phyloP scores from a whole-genome alignment of 2,888 invertebrate species.

The Pogonocherus hispidulus region DNA sequence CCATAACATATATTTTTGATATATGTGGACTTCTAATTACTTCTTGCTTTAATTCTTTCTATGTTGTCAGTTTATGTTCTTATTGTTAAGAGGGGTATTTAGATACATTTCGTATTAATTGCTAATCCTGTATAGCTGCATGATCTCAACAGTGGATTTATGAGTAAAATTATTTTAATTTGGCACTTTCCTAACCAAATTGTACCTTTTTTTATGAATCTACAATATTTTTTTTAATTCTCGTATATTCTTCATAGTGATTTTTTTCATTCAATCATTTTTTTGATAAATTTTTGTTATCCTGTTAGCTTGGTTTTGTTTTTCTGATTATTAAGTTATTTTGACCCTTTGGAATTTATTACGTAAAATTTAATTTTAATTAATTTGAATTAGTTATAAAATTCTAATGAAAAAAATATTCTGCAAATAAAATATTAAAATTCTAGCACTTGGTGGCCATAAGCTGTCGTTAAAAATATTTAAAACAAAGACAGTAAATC shows the following conservation, averaged over 20 bases:
- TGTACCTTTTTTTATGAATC: neutral
- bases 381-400: too few species aligned
- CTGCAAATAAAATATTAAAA: too few species aligned
- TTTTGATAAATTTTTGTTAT: slow-evolving; percentile 36
- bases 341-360: neutral
- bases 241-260: neutral
- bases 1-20: too few species aligned
- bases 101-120: neutral
- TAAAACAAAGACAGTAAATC: too few species aligned
- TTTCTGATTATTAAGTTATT: slow-evolving; percentile 31
- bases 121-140: slow-evolving; percentile 4
- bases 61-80: neutral
- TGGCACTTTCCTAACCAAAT: neutral
- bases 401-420: too few species aligned
- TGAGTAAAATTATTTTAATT: neutral
- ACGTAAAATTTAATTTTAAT: slow-evolving; percentile 14
- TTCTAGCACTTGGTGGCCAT: too few species aligned
- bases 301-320: slow-evolving; percentile 51
- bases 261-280: neutral
- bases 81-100: neutral
- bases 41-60: too few species aligned
- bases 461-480: too few species aligned
- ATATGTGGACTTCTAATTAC: too few species aligned
- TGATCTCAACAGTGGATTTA: neutral
- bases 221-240: neutral